Evolutionary conservation across 2,113 vertebrate species (phyloP), one percentile per base, ranked within the genome.

Genomic region (Semicossyphus pulcher): DNA sequence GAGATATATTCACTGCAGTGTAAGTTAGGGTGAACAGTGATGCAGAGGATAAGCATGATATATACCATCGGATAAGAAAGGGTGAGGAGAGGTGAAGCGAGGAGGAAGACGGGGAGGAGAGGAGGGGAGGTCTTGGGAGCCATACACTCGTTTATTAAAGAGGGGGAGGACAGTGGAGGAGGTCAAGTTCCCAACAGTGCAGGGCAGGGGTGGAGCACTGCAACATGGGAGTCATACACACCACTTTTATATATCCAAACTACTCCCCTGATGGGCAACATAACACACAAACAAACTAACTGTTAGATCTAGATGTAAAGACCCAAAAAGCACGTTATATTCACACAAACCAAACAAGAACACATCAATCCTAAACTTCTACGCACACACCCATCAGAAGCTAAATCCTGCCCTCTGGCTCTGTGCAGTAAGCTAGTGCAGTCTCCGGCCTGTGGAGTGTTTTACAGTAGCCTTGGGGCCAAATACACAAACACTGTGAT

Each of bases 321-420:
- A 44, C 80, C 65, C 32, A 69, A 36, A 49, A 59, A 1, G 25
- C 15, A 52, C n/a, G n/a, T n/a, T n/a, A n/a, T n/a, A n/a, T n/a
- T n/a, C 32, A 56, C n/a, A 66, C 29, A 47, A 28, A 20, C 10
- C 2, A 52, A 37, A 64, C 64, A 63, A 32, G 58, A 28, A 39
- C 45, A 59, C 16, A 56, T 25, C 23, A 3, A 48, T 44, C 14
- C 37, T 16, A 15, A 4, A n/a, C 61, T 11, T 12, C 37, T 11
- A 37, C 25, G 15, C 61, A 59, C 62, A 67, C 44, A 59, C 49
- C 0, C 18, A 66, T 69, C 63, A 58, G n/a, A 34, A 64, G 70
- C 52, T 82, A 76, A 81, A 90, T 87, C 81, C 70, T 77, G 67
- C 81, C 85, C 85, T 83, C 71, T 81, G 88, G 90, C 88, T 71